Evolutionary conservation across 2,797 vertebrate genomes (phyloP).

Genomic region (Macrochelys suwanniensis): DNA sequence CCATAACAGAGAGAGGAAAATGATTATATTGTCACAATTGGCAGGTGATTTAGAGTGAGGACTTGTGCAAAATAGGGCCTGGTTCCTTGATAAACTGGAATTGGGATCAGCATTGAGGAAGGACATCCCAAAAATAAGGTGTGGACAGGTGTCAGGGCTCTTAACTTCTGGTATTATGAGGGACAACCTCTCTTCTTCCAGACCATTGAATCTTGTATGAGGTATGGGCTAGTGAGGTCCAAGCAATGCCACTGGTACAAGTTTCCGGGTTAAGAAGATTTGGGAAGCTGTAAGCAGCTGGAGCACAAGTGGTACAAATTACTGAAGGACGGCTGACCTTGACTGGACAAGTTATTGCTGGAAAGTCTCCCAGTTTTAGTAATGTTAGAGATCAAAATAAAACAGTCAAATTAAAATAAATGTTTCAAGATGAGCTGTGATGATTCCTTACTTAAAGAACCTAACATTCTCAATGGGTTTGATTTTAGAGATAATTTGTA

Average conservation of each 20-base stretch:
- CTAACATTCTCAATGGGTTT: not conserved
- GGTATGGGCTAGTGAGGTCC: not conserved
- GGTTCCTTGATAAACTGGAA: not conserved
- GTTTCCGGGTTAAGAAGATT: not conserved
- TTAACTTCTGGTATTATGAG: not conserved
- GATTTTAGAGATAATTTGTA: not conserved
- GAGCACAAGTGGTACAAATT: not conserved
- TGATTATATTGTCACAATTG: not conserved
- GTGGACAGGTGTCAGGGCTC: not conserved
- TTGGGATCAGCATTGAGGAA: not conserved
- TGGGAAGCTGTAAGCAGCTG: not conserved
- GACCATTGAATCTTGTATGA: not conserved
- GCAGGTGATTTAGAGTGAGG: not conserved
- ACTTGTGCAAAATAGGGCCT: not conserved
- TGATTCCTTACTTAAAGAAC: not conserved
- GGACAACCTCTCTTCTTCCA: not conserved
- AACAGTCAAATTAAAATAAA: not conserved
- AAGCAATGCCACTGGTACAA: not conserved
- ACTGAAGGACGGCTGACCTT: not conserved
- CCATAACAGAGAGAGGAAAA: not conserved
- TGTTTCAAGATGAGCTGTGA: not conserved
- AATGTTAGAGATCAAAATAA: fast-evolving
- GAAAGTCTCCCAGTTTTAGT: not conserved
- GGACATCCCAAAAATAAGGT: not conserved
- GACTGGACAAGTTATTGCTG: not conserved